phyloP scores from a whole-genome alignment of 1,140 invertebrate genomes.

The Cyclina sinensis region DNA sequence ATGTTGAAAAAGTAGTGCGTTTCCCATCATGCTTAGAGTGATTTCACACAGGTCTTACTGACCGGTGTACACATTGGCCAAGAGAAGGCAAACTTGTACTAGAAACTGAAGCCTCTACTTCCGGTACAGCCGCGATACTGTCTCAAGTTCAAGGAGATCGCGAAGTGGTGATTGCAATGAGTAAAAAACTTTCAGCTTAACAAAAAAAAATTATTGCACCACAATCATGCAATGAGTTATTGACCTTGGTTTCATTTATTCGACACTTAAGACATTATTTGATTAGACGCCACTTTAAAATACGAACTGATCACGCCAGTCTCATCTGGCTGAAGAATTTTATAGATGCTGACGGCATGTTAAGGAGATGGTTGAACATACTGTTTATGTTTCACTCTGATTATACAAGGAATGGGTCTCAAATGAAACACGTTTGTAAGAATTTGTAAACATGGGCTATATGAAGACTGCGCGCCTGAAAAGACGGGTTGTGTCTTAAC shows the following conservation, averaged over 20 bases:
- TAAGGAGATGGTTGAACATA: constrained; percentile 51
- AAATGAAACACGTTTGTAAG: neutral
- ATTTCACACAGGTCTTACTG: too few species aligned
- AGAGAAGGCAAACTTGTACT: too few species aligned
- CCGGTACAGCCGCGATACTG: neutral
- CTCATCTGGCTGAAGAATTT: constrained; percentile 58
- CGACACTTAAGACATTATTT: constrained; percentile 64
- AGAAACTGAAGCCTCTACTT: neutral
- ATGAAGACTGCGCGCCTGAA: neutral
- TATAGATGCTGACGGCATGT: constrained; percentile 40
- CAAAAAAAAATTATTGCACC: constrained; percentile 47
- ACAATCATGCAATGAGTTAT: constrained; percentile 58
- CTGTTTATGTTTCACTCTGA: constrained; percentile 25
- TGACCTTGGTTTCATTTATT: constrained; percentile 48
- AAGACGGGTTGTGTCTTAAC: too few species aligned
- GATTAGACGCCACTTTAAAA: constrained; percentile 30
- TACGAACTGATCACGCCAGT: constrained; percentile 62
- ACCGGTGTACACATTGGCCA: too few species aligned
- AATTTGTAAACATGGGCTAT: neutral
- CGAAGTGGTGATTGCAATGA: neutral
- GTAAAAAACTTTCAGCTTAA: too few species aligned
- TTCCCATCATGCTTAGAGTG: too few species aligned
- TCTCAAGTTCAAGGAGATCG: constrained; percentile 19
- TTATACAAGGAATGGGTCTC: constrained; percentile 29
- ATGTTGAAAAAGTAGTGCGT: too few species aligned